These are phyloP conservation scores for Odocoileus virginianus DNA, from an alignment of 2,113 vertebrate genomes.

Conservation along the genomic window DNA sequence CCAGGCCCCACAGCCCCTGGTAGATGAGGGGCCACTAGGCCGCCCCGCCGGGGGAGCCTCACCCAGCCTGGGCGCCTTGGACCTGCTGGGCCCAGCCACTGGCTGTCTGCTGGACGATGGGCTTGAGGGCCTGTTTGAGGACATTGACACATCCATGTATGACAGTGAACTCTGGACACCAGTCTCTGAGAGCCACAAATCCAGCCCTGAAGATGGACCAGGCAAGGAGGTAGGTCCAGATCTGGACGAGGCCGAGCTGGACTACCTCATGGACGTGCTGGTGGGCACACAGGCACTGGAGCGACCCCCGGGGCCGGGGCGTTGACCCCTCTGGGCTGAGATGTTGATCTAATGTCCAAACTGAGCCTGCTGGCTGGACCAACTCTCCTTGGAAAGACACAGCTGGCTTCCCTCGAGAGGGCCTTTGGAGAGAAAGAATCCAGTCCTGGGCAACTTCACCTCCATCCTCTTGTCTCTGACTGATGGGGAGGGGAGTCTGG, in stretches of 20 bases:
- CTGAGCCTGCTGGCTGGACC: neutral
- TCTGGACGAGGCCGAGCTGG: slow-evolving; percentile 68
- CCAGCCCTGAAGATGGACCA: neutral
- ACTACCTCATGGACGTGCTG: slow-evolving; percentile 78
- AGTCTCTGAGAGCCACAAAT: slow-evolving; percentile 65
- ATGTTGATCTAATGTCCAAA: neutral
- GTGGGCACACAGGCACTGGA: slow-evolving; percentile 71
- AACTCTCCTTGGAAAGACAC: neutral
- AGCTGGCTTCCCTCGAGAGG: neutral
- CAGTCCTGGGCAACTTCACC: neutral
- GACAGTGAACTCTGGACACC: slow-evolving; percentile 75
- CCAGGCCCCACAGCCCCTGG: slow-evolving; percentile 33
- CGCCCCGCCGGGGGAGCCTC: neutral
- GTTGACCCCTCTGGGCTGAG: neutral
- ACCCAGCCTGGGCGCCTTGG: slow-evolving; percentile 55
- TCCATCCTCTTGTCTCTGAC: neutral
- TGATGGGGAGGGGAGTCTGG: neutral
- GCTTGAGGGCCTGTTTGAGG: slow-evolving; percentile 78
- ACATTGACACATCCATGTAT: slow-evolving; percentile 82
- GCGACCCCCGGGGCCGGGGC: neutral
- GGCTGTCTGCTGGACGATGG: slow-evolving; percentile 75
- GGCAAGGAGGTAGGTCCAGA: slow-evolving; percentile 48
- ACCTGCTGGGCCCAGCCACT: slow-evolving; percentile 62
- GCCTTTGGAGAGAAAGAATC: neutral
- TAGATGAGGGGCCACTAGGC: slow-evolving; percentile 59